A percentile compares a stretch with the other conserved stretches of the same genome.
These are phyloP conservation scores for Saccostrea echinata DNA, from an alignment of 1,140 invertebrate genomes.

Conservation along the genomic window DNA sequence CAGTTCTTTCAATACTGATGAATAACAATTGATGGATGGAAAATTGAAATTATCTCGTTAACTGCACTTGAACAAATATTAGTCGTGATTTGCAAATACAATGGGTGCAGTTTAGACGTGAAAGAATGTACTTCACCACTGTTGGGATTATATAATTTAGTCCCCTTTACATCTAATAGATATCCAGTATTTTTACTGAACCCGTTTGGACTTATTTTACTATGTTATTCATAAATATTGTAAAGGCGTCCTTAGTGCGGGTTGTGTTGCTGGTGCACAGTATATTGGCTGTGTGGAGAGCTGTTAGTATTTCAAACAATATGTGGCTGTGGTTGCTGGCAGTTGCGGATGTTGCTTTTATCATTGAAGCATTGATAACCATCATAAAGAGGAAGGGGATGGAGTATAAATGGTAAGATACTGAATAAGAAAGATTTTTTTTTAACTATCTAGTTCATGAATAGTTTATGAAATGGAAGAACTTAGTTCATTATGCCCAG, in stretches of 20 bases:
- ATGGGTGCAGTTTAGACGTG: background rate
- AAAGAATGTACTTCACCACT: background rate
- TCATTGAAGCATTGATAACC: slow-evolving; percentile 68
- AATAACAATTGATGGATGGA: slow-evolving; percentile 2
- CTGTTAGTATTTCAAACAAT: slow-evolving; percentile 60
- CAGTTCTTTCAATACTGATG: background rate
- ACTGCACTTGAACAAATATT: slow-evolving; percentile 23
- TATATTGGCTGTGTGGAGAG: slow-evolving; percentile 71
- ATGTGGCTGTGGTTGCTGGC: slow-evolving; percentile 69
- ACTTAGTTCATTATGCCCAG: no score
- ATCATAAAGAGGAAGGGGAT: slow-evolving; percentile 67
- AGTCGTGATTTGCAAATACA: slow-evolving; percentile 13
- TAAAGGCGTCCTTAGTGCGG: slow-evolving; percentile 69
- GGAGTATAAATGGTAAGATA: slow-evolving; percentile 73
- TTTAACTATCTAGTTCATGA: no score
- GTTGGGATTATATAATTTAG: background rate
- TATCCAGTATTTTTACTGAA: background rate
- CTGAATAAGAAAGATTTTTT: background rate
- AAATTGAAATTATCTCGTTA: background rate
- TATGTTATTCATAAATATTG: slow-evolving; percentile 58
- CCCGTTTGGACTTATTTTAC: background rate
- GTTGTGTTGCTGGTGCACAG: slow-evolving; percentile 69
- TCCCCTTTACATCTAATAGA: background rate
- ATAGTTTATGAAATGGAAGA: no score
- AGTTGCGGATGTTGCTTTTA: slow-evolving; percentile 61